Base-by-base conservation (phyloP, 2,888 invertebrate genomes). In the Sarcophaga rosellei region DNA sequence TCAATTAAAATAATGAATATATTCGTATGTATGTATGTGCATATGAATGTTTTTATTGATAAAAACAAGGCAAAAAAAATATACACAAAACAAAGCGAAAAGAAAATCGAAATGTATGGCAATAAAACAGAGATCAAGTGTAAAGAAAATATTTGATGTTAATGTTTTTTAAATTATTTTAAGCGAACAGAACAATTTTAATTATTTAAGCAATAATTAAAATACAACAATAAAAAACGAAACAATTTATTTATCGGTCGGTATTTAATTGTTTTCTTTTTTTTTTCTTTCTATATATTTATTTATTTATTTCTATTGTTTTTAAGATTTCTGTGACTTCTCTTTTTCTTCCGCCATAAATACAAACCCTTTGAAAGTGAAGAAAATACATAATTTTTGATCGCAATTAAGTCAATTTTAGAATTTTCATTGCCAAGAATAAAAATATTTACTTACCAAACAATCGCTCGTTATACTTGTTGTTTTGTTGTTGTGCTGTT, bases 381-480 rank as follows among this genome's bases (percentile, higher is more conserved):
- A 35, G 44, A 66, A 66, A 44, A 66, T n/a, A n/a, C 3, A n/a
- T 66, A n/a, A n/a, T 44, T 66, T 69, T 63, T 47, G 12, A 45
- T 53, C 15, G 65, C 11, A 79, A 44, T 61, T 11, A 65, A 63
- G 53, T 35, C 35, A 35, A 35, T 35, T 35, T 35, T 8, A 35
- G 35, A 35, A 35, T 35, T 35, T 35, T 35, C 35, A 35, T 35
- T 35, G 35, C 35, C 35, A 35, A 35, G 3, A 35, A 53, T 53
- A 53, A 12, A 81, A 74, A 68, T 62, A 74, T 81, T 74, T 68
- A 74, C 81, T 81, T 74, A 81, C 81, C 81, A 81, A 81, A 74
- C 47, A 81, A 68, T 47, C 61, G 59, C 20, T 59, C 65, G 25
- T 20, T 66, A 15, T 20, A 66, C 65, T 53, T 35, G 35, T 23